Base-by-base conservation (phyloP, 2,888 invertebrate genomes). In the Agapostemon virescens region DNA sequence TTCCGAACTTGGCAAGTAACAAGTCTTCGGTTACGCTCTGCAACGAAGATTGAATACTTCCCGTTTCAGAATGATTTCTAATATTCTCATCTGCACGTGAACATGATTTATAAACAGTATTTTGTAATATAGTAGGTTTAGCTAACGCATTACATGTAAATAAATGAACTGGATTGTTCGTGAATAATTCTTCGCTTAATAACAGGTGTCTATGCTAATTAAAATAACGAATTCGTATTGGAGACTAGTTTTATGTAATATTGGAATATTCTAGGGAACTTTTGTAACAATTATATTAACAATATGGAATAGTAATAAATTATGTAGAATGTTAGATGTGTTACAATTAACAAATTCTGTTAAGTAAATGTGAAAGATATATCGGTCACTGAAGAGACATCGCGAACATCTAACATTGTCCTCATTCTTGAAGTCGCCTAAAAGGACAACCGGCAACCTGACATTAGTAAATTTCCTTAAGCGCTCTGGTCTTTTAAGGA, bases 401-500 rank as follows among this genome's bases (percentile, higher is more conserved):
- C 33, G 42, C 11, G 38, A 77, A 58, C 61, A 52, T 36, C 26
- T n/a, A 30, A 26, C 69, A n/a, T 13, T 58, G n/a, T 23, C 52
- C 67, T 55, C 68, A n/a, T 71, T 49, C 23, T 38, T 20, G 20
- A 2, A 55, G 20, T 71, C 42, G 3, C 20, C 63, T 45, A 38
- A 52, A 72, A 61, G 15, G 26, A 58, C 49, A 61, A 40, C n/a
- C 23, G 30, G 11, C 33, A 69, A 66, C 64, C 74, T 45, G n/a
- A 20, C 33, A 78, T 69, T 81, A 72, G 13, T 58, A 13, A 61
- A 49, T 75, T 66, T 45, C 15, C 42, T 68, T 38, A 45, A 52
- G 61, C 36, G 26, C 23, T 36, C 42, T 63, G 58, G 69, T 76
- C 36, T 72, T 84, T 72, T 70, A 26, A 20, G 55, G 64, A 68